Percentiles rank a stretch among this genome's conserved stretches.
phyloP scores from a whole-genome alignment of 2,113 vertebrate species.

The Telmatochromis brachygnathus region DNA sequence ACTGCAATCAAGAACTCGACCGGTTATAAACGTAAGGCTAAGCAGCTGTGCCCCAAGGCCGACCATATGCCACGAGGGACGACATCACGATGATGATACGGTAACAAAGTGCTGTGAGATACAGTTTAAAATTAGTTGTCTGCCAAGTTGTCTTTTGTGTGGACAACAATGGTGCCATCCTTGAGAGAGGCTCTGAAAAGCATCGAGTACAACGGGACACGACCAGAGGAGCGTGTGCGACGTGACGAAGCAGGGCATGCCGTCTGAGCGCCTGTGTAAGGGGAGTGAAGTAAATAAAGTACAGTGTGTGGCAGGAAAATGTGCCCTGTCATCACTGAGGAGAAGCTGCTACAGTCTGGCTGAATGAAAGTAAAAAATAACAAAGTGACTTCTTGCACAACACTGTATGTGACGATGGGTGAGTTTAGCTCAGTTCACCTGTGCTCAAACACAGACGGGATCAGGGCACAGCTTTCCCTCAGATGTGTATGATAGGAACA shows the following conservation, averaged over 20 bases:
- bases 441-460: neutral
- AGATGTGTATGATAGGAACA: neutral
- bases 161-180: neutral
- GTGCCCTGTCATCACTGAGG: neutral
- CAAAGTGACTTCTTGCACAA: neutral
- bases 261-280: accelerated
- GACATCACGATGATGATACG: neutral
- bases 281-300: neutral
- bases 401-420: accelerated
- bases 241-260: neutral
- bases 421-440: neutral
- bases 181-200: neutral
- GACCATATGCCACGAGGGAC: neutral
- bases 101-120: neutral
- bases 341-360: neutral
- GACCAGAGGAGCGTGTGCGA: neutral
- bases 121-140: neutral
- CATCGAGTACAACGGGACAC: neutral
- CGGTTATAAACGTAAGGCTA: neutral
- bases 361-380: neutral
- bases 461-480: accelerated
- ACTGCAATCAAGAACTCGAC: neutral
- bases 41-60: neutral
- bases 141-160: neutral
- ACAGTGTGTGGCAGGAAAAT: neutral